Evolutionary conservation across 2,888 invertebrate species (phyloP).

Genomic region (Lasius fuliginosus): DNA sequence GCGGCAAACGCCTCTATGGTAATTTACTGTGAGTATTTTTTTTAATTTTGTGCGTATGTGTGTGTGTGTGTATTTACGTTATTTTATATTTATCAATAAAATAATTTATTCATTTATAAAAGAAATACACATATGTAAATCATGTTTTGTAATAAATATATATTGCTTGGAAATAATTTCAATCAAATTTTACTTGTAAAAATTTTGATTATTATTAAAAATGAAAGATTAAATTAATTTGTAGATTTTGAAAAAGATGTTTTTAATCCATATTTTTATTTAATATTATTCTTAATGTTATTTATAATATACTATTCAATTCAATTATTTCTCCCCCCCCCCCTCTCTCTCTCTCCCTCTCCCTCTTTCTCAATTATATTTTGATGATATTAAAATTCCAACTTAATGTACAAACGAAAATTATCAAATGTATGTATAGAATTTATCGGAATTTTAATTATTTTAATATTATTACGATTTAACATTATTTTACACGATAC

Average conservation of each 20-base stretch:
- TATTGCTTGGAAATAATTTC: not conserved
- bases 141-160: not conserved
- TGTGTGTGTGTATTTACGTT: not conserved
- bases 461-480: slow-evolving; percentile 4
- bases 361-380: slow-evolving; percentile 1
- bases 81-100: not conserved
- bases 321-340: not conserved
- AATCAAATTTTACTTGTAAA: not conserved
- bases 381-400: not conserved
- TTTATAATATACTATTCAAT: not conserved
- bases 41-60: not conserved
- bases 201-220: not conserved
- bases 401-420: not conserved
- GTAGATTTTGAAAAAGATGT: not conserved
- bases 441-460: not conserved
- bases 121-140: not conserved
- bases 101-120: not conserved
- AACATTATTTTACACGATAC: slow-evolving; percentile 3
- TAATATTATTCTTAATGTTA: not conserved
- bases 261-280: not conserved
- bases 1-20: slow-evolving; percentile 87
- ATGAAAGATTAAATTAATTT: not conserved
- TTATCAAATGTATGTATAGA: not conserved
- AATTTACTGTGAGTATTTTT: slow-evolving; percentile 87
- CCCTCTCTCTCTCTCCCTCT: not conserved